Percentiles rank a stretch among this genome's conserved stretches.
Evolutionary conservation across 2,797 vertebrate genomes (phyloP).

Genomic region (Setipinna tenuifilis): DNA sequence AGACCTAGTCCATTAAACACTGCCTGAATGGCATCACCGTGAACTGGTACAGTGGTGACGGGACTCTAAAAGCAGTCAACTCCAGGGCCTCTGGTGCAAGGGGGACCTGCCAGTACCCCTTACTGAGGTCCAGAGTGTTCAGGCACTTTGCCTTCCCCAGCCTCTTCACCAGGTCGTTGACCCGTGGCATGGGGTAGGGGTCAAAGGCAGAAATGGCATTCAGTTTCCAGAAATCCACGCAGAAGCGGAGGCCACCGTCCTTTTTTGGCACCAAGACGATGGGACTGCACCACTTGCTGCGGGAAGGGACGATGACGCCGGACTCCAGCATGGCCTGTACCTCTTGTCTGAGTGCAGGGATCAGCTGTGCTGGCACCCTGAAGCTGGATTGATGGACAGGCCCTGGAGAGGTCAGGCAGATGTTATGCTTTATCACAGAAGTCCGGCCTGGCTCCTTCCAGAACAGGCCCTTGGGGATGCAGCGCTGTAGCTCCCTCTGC

Average conservation of each 20-base stretch:
- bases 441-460: not conserved
- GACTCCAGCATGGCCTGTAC: not conserved
- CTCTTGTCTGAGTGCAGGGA: not conserved
- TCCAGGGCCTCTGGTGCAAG: not conserved
- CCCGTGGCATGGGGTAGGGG: no score
- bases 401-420: not conserved
- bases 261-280: no score
- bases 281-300: slow-evolving; percentile 9
- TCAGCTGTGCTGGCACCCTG: not conserved
- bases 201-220: not conserved
- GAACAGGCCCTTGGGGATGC: no score
- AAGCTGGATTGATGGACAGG: not conserved
- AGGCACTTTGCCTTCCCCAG: no score
- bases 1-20: not conserved
- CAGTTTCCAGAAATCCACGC: not conserved
- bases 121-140: no score
- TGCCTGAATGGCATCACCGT: no score
- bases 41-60: no score
- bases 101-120: not conserved
- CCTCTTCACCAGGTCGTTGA: no score
- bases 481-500: no score
- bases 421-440: not conserved
- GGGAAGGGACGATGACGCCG: not conserved
- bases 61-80: no score
- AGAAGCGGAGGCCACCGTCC: not conserved